These are phyloP conservation scores for Sarcophaga peregrina DNA, from an alignment of 1,140 invertebrate species.

Conservation along the genomic window DNA sequence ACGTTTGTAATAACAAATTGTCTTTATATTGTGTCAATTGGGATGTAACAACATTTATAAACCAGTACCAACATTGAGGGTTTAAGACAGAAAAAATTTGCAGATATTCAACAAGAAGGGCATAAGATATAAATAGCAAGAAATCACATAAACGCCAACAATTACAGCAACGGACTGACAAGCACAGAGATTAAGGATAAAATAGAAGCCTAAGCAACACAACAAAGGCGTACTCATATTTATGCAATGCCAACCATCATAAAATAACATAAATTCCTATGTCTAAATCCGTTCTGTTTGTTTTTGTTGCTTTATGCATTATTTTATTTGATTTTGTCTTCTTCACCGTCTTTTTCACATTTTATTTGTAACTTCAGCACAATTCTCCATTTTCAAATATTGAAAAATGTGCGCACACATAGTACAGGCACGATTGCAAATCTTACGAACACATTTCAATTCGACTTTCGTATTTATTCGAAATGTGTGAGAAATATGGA, in stretches of 20 bases:
- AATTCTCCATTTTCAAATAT: too few species aligned
- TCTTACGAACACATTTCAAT: too few species aligned
- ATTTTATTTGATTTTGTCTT: too few species aligned
- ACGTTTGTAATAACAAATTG: too few species aligned
- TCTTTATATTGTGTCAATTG: too few species aligned
- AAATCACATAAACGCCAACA: slow-evolving; percentile 29
- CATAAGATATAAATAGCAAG: slow-evolving; percentile 28
- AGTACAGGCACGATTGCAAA: too few species aligned
- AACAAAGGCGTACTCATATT: slow-evolving; percentile 29
- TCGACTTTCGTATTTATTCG: too few species aligned
- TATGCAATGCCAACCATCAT: slow-evolving; percentile 38
- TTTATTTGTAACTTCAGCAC: too few species aligned
- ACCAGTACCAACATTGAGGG: not conserved
- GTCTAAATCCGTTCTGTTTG: not conserved
- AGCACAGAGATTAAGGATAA: not conserved
- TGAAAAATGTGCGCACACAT: too few species aligned
- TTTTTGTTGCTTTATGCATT: too few species aligned
- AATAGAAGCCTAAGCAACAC: slow-evolving; percentile 28
- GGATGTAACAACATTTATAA: not conserved
- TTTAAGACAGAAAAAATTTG: not conserved
- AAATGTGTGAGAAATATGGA: too few species aligned
- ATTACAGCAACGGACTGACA: not conserved
- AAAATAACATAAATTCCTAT: slow-evolving; percentile 33
- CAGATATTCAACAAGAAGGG: slow-evolving; percentile 11
- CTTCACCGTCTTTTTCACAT: too few species aligned